phyloP scores from a whole-genome alignment of 2,888 invertebrate genomes.

The Phania funesta region DNA sequence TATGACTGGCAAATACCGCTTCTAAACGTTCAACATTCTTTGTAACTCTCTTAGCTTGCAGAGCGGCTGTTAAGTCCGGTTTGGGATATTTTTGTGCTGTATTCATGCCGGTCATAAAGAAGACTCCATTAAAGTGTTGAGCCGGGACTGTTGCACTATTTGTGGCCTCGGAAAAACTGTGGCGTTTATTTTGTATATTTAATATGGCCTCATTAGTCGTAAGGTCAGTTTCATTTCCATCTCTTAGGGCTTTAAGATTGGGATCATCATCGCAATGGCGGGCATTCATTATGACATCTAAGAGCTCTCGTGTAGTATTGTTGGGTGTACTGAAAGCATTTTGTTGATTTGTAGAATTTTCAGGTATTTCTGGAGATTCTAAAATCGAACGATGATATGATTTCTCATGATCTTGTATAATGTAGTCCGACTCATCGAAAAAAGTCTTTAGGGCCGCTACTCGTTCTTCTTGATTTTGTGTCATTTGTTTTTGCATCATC shows the following conservation, averaged over 20 bases:
- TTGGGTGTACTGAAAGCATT: conserved; percentile 72
- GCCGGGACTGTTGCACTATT: conserved; percentile 74
- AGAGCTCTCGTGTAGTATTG: conserved; percentile 82
- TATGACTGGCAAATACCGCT: conserved; percentile 76
- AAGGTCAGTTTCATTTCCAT: conserved; percentile 76
- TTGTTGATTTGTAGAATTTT: conserved; percentile 71
- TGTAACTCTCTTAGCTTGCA: conserved; percentile 84
- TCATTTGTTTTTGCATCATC: conserved; percentile 81
- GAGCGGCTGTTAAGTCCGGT: conserved; percentile 81
- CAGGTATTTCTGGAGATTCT: conserved; percentile 74
- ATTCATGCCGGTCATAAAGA: conserved; percentile 82
- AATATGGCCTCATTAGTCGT: conserved; percentile 22
- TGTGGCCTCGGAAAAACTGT: conserved; percentile 61
- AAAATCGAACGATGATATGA: conserved; percentile 66
- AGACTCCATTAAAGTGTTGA: conserved; percentile 83
- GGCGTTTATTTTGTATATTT: conserved; percentile 55
- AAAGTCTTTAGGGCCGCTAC: conserved; percentile 75
- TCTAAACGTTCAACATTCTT: conserved; percentile 91
- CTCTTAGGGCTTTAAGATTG: conserved; percentile 78
- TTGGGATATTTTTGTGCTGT: conserved; percentile 80
- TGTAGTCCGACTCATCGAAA: conserved; percentile 78
- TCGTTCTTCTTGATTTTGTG: conserved; percentile 69
- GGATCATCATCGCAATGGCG: conserved; percentile 80
- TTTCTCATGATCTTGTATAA: conserved; percentile 72
- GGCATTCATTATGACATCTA: conserved; percentile 83